A percentile compares a stretch with the other conserved stretches of the same genome.
These are phyloP conservation scores for Rutpela maculata DNA, from an alignment of 2,888 invertebrate species.

Conservation along the genomic window DNA sequence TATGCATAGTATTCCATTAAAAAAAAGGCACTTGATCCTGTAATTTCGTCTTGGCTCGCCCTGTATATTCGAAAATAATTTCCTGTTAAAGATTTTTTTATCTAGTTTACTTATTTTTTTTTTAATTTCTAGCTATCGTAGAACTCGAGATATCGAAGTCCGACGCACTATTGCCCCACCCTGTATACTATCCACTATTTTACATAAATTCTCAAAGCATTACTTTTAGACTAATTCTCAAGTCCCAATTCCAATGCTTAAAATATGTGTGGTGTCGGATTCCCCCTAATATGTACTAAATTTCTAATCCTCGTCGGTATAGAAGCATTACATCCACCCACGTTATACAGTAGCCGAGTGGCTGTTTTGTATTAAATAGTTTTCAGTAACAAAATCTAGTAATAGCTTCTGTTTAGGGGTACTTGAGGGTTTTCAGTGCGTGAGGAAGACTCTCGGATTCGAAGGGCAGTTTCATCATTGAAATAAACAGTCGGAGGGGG, in stretches of 20 bases:
- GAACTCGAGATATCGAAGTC: too few species aligned
- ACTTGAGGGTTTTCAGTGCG: constrained; percentile 68
- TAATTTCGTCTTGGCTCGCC: too few species aligned
- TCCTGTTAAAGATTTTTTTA: too few species aligned
- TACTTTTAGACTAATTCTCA: neutral
- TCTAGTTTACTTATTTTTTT: too few species aligned
- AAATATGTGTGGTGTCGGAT: constrained; percentile 42
- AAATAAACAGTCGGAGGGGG: constrained; percentile 52
- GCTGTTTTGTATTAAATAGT: constrained; percentile 59
- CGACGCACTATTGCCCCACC: too few species aligned
- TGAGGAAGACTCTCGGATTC: constrained; percentile 58
- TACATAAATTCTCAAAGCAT: neutral
- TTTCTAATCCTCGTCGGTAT: constrained; percentile 48
- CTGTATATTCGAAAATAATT: too few species aligned
- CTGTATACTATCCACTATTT: neutral
- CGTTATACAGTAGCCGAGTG: constrained; percentile 49
- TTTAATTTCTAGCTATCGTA: too few species aligned
- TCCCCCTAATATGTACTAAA: constrained; percentile 54
- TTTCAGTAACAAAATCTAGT: constrained; percentile 66
- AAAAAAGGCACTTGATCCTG: too few species aligned
- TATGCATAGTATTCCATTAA: too few species aligned
- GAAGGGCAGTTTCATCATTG: constrained; percentile 66
- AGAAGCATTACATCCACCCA: constrained; percentile 56
- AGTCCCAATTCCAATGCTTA: constrained; percentile 7
- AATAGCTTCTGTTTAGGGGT: constrained; percentile 64